Percentiles rank a stretch among this genome's conserved stretches.
These are phyloP conservation scores for Anodontia alba DNA, from an alignment of 2,888 invertebrate genomes.

Conservation along the genomic window DNA sequence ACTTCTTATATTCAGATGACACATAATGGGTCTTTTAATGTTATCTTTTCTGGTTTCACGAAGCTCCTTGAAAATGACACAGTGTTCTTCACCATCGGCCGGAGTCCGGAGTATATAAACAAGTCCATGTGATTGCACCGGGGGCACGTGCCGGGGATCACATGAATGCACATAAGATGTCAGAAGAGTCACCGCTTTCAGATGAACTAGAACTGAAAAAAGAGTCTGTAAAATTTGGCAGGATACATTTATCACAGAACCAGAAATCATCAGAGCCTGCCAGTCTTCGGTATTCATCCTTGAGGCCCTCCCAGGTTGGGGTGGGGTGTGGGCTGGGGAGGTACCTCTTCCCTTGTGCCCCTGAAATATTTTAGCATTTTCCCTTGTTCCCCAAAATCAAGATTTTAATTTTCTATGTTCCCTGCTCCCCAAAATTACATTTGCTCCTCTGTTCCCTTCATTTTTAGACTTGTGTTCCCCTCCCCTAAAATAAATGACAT, in stretches of 20 bases:
- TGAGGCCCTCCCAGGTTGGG: too few species aligned
- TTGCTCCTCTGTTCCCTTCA: too few species aligned
- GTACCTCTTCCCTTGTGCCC: too few species aligned
- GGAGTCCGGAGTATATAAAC: too few species aligned
- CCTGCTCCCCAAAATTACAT: too few species aligned
- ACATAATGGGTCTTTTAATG: neutral
- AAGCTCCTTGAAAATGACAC: conserved; percentile 19
- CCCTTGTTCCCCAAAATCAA: too few species aligned
- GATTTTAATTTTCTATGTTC: too few species aligned
- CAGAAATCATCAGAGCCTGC: neutral
- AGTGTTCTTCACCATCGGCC: neutral
- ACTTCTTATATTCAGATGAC: conserved; percentile 2
- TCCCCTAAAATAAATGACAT: too few species aligned
- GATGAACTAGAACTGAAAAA: neutral
- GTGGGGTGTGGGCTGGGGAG: too few species aligned
- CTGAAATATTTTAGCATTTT: too few species aligned
- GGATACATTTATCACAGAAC: neutral
- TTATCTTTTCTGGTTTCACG: neutral
- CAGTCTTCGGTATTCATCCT: neutral
- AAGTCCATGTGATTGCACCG: neutral
- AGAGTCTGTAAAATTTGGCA: conserved; percentile 12
- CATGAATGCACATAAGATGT: neutral
- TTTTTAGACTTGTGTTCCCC: too few species aligned
- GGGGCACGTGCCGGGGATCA: neutral
- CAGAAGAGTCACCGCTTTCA: neutral